These are phyloP conservation scores for Sorex fumeus DNA, from an alignment of 2,113 vertebrate genomes.

Conservation along the genomic window DNA sequence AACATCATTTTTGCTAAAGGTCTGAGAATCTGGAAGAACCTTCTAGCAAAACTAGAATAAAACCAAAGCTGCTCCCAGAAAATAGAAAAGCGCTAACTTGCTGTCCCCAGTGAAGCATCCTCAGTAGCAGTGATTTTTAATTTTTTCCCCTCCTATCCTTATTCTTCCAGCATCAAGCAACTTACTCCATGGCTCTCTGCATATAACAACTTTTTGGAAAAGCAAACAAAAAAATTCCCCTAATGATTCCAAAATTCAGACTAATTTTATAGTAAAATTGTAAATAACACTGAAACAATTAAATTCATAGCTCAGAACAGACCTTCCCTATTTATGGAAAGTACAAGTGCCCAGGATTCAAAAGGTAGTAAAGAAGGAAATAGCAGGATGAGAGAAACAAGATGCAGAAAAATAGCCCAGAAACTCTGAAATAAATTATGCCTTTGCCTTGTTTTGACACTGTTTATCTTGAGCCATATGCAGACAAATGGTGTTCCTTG, in stretches of 20 bases:
- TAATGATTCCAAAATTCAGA: slow-evolving; percentile 38
- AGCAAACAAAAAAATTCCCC: not conserved
- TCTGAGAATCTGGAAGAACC: not conserved
- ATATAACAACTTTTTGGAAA: not conserved
- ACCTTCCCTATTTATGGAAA: slow-evolving; percentile 59
- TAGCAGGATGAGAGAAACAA: slow-evolving; percentile 14
- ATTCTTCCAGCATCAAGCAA: not conserved
- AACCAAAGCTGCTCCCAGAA: not conserved
- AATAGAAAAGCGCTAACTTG: not conserved
- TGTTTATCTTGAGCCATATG: slow-evolving; percentile 59
- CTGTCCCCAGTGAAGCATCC: not conserved
- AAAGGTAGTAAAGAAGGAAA: not conserved
- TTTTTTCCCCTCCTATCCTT: no score
- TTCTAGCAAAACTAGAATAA: not conserved
- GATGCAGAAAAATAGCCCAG: slow-evolving; percentile 16
- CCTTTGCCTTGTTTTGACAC: slow-evolving; percentile 42
- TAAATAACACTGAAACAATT: not conserved
- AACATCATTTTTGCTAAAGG: no score
- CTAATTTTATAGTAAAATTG: not conserved
- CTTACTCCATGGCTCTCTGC: not conserved
- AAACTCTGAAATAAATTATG: slow-evolving; percentile 53
- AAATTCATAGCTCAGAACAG: slow-evolving; percentile 10
- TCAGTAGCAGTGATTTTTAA: no score
- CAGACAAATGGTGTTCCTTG: slow-evolving; percentile 31
- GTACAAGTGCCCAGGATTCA: not conserved